Conservation (phyloP, 2,888 invertebrate genomes). For the Atrina japonica region DNA sequence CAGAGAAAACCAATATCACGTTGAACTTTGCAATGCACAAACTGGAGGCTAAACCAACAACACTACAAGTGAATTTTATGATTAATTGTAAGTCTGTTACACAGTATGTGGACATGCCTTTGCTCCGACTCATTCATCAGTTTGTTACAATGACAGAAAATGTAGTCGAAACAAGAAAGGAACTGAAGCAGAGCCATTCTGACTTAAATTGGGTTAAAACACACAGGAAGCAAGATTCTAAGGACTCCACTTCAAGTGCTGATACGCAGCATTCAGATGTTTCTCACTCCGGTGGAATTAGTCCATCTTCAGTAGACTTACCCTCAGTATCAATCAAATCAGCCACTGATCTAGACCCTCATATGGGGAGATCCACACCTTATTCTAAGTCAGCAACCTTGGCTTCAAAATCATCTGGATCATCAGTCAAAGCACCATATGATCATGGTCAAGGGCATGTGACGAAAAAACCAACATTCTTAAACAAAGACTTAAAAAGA, state of each 20-base stretch:
- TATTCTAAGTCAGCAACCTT: not conserved
- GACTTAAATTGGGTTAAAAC: slow-evolving; percentile 72
- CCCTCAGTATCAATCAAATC: not conserved
- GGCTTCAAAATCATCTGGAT: not conserved
- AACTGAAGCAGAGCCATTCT: slow-evolving; percentile 87
- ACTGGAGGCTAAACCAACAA: slow-evolving; percentile 84
- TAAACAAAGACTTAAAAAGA: too few species aligned
- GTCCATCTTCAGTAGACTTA: slow-evolving; percentile 26
- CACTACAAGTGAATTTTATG: slow-evolving; percentile 94
- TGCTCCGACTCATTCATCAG: slow-evolving; percentile 94
- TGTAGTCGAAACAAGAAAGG: slow-evolving; percentile 95
- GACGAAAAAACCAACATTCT: too few species aligned
- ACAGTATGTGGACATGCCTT: slow-evolving; percentile 98
- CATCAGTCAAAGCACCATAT: not conserved
- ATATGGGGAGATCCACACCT: too few species aligned
- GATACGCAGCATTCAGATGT: slow-evolving; percentile 73
- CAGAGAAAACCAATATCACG: slow-evolving; percentile 48
- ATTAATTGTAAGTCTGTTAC: slow-evolving; percentile 92
- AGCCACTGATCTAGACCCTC: not conserved
- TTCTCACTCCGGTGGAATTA: slow-evolving; percentile 44
- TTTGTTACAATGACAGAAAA: slow-evolving; percentile 99
- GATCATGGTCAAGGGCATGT: too few species aligned
- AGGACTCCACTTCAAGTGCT: slow-evolving; percentile 75
- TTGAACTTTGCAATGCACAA: slow-evolving; percentile 78
- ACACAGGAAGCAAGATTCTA: slow-evolving; percentile 78